phyloP scores from a whole-genome alignment of 1,140 invertebrate genomes.

The Nephila pilipes region DNA sequence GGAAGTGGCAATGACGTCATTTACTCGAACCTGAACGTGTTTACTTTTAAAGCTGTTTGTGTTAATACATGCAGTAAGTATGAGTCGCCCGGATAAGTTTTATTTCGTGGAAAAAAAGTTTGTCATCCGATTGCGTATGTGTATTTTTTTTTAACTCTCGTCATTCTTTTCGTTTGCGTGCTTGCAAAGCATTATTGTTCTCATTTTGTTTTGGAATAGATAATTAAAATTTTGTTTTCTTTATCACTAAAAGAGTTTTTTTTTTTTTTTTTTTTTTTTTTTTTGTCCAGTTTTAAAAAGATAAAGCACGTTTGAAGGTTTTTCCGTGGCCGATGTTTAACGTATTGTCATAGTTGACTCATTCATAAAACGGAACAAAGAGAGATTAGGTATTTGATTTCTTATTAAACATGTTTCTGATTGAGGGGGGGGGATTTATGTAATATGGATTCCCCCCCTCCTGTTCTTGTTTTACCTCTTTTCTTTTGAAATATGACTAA shows the following conservation, averaged over 20 bases:
- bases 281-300: too few relatives aligned
- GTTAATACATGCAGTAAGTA: not conserved
- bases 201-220: not conserved
- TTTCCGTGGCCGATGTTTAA: not conserved
- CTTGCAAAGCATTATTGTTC: not conserved
- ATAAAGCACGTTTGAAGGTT: too few relatives aligned
- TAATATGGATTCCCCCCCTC: too few relatives aligned
- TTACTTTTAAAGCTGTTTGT: slow-evolving; percentile 12
- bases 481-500: too few relatives aligned
- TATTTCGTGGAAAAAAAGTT: not conserved
- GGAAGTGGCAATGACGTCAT: not conserved
- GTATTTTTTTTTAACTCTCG: not conserved
- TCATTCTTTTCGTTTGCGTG: not conserved
- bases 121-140: slow-evolving; percentile 11
- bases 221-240: not conserved
- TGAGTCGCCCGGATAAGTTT: not conserved
- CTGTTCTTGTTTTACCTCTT: too few relatives aligned
- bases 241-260: too few relatives aligned
- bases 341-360: not conserved
- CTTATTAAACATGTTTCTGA: too few relatives aligned
- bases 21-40: not conserved
- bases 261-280: too few relatives aligned
- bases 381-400: too few relatives aligned
- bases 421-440: too few relatives aligned
- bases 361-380: too few relatives aligned